Conservation (phyloP, 2,888 invertebrate genomes). For the Dendrolimus pini region DNA sequence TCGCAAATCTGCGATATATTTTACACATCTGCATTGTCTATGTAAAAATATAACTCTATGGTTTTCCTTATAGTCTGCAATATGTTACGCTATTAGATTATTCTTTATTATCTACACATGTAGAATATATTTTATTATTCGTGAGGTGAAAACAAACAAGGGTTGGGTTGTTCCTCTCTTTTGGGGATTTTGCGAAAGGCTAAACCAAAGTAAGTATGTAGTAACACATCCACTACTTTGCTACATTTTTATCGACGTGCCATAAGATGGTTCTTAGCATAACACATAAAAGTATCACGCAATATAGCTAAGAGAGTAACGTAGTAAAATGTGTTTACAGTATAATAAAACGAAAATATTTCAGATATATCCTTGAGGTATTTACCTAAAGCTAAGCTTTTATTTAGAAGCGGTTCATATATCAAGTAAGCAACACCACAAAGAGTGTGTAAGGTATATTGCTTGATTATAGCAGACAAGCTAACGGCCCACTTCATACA, state of each 20-base stretch:
- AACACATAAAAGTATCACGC: background rate
- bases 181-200: background rate
- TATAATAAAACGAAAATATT: no score
- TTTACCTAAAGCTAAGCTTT: no score
- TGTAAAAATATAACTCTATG: slow-evolving; percentile 4
- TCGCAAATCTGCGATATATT: no score
- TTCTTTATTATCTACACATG: slow-evolving; percentile 12
- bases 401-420: no score
- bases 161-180: background rate
- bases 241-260: background rate
- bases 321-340: background rate
- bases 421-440: no score
- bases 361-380: no score
- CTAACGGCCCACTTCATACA: no score
- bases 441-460: no score
- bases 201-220: background rate
- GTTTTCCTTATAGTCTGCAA: slow-evolving; percentile 24
- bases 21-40: background rate
- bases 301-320: background rate
- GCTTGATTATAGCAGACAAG: no score
- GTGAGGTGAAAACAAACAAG: slow-evolving; percentile 6
- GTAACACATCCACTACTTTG: background rate
- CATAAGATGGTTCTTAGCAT: background rate
- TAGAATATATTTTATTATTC: slow-evolving; percentile 1
- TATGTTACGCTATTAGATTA: slow-evolving; percentile 24